These are phyloP conservation scores for Seladonia tumulorum DNA, from an alignment of 2,888 invertebrate genomes.

Conservation along the genomic window DNA sequence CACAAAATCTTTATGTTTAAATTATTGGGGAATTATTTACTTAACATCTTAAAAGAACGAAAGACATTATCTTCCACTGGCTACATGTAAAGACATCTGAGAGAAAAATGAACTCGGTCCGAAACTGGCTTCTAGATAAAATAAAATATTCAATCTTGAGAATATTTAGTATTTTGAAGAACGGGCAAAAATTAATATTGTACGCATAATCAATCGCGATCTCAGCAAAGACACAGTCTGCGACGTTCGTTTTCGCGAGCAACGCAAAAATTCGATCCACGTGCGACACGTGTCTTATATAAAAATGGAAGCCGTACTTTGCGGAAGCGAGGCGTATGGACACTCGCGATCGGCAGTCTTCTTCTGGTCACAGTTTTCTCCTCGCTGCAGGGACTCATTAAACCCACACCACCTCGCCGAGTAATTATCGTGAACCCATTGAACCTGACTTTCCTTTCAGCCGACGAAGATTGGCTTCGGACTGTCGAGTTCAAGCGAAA, in stretches of 20 bases:
- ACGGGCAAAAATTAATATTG: too few relatives aligned
- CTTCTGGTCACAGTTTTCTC: slow-evolving; percentile 46
- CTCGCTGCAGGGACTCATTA: slow-evolving; percentile 50
- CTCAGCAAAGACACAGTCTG: too few relatives aligned
- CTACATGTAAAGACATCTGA: too few relatives aligned
- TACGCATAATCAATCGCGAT: too few relatives aligned
- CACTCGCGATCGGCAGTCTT: slow-evolving; percentile 21
- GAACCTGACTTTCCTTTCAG: slow-evolving; percentile 54
- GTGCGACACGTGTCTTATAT: not conserved
- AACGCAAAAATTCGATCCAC: not conserved
- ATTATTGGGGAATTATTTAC: too few relatives aligned
- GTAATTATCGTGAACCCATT: slow-evolving; percentile 41
- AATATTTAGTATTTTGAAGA: too few relatives aligned
- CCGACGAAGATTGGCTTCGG: not conserved
- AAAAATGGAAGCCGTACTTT: slow-evolving; percentile 21
- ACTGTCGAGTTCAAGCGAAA: not conserved
- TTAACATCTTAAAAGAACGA: too few relatives aligned
- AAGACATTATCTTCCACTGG: too few relatives aligned
- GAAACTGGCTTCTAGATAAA: too few relatives aligned
- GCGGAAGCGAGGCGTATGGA: slow-evolving; percentile 6
- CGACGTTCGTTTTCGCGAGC: not conserved
- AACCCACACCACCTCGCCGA: slow-evolving; percentile 30
- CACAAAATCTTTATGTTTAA: too few relatives aligned
- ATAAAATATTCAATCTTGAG: too few relatives aligned
- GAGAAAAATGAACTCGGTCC: too few relatives aligned